Conservation (phyloP, 2,888 invertebrate species). For the Philopedon plagiatum region DNA sequence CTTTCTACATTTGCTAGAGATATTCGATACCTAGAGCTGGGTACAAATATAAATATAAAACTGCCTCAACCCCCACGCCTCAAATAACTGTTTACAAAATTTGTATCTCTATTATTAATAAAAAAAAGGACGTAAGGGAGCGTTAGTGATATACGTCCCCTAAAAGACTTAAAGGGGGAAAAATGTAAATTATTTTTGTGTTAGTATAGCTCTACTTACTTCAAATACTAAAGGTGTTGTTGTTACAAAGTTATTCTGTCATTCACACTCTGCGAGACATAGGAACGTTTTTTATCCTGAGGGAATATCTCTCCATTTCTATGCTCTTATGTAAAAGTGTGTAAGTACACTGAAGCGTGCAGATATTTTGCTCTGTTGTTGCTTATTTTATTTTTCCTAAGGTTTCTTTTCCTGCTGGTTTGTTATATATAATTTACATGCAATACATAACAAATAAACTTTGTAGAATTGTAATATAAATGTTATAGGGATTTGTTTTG, state of each 20-base stretch:
- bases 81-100: neutral
- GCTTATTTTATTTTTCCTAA: too few relatives aligned
- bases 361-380: too few relatives aligned
- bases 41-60: neutral
- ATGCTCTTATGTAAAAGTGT: slow-evolving; percentile 24
- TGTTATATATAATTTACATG: too few relatives aligned
- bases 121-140: too few relatives aligned
- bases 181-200: neutral
- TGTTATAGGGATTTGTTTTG: too few relatives aligned
- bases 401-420: too few relatives aligned
- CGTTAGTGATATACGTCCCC: neutral
- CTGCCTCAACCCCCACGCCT: neutral
- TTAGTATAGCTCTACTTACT: neutral
- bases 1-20: neutral
- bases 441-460: too few relatives aligned
- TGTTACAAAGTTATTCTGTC: slow-evolving; percentile 30
- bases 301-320: slow-evolving; percentile 39
- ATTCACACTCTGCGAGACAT: slow-evolving; percentile 30
- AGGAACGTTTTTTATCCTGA: slow-evolving; percentile 33
- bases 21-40: slow-evolving; percentile 6
- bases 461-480: too few relatives aligned
- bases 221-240: slow-evolving; percentile 14
- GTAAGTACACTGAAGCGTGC: too few relatives aligned
- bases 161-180: neutral
- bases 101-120: neutral